These are phyloP conservation scores for Achroia grisella DNA, from an alignment of 1,140 invertebrate genomes.

Conservation along the genomic window DNA sequence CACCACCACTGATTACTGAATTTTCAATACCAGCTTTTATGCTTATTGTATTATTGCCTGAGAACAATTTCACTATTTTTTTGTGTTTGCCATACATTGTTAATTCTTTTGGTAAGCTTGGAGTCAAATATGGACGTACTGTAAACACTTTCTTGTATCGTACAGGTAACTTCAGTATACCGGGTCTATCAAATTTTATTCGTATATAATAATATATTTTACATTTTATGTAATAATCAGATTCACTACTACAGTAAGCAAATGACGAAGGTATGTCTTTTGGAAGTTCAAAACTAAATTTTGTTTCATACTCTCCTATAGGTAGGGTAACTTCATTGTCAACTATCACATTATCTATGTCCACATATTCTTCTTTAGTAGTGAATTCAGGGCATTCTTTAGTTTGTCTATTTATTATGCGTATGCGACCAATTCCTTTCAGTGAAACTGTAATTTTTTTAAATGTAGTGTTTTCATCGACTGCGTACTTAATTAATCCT, in stretches of 20 bases:
- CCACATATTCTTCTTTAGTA: slow-evolving; percentile 5
- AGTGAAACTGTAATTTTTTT: slow-evolving; percentile 6
- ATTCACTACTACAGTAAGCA: background rate
- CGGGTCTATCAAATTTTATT: slow-evolving; percentile 5
- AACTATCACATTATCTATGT: background rate
- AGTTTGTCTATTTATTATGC: background rate
- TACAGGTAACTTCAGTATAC: slow-evolving; percentile 1
- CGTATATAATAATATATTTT: slow-evolving; percentile 5
- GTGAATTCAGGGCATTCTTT: background rate
- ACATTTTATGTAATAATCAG: background rate
- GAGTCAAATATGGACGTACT: slow-evolving; percentile 1
- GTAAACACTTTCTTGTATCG: slow-evolving; percentile 8
- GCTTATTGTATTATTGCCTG: background rate
- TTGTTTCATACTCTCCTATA: slow-evolving; percentile 1
- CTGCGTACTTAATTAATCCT: slow-evolving; percentile 4
- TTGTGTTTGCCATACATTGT: slow-evolving; percentile 5
- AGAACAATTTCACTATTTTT: slow-evolving; percentile 4
- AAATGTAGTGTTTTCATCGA: slow-evolving; percentile 5
- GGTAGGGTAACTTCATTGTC: too few species aligned
- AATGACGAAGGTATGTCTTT: slow-evolving; percentile 7
- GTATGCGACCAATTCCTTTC: slow-evolving; percentile 1
- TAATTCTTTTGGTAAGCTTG: slow-evolving; percentile 4
- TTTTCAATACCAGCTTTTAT: slow-evolving; percentile 7
- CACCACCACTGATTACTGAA: slow-evolving; percentile 5
- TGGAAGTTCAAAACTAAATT: slow-evolving; percentile 6